These are phyloP conservation scores for Danio tinwini DNA, from an alignment of 2,797 vertebrate genomes.

Conservation along the genomic window DNA sequence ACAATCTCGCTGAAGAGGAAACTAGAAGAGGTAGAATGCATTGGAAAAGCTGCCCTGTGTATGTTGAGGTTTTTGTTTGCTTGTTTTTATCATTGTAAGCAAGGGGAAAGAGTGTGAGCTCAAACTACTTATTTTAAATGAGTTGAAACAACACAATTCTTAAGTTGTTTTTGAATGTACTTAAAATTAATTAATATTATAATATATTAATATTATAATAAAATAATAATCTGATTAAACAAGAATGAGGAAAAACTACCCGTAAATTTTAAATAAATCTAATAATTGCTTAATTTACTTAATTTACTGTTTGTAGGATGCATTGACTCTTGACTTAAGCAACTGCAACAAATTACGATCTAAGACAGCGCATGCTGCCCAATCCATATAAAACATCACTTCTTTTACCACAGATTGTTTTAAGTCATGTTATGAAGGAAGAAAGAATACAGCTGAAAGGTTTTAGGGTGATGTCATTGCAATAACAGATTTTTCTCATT, in stretches of 20 bases:
- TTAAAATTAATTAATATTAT: too few species aligned
- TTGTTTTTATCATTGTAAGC: slow-evolving; percentile 18
- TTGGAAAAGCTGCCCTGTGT: slow-evolving; percentile 42
- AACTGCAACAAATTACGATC: slow-evolving; percentile 21
- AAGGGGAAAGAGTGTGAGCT: slow-evolving; percentile 40
- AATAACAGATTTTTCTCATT: slow-evolving; percentile 40
- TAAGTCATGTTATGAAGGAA: slow-evolving; percentile 32
- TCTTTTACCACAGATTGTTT: slow-evolving; percentile 41
- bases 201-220: too few species aligned
- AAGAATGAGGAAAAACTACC: not conserved
- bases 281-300: not conserved
- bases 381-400: slow-evolving; percentile 25
- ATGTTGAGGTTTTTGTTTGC: slow-evolving; percentile 1
- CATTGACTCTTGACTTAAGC: not conserved
- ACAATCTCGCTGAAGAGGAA: slow-evolving; percentile 57
- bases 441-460: slow-evolving; percentile 34
- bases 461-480: slow-evolving; percentile 39
- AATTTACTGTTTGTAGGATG: not conserved
- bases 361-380: slow-evolving; percentile 47
- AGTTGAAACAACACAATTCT: too few species aligned
- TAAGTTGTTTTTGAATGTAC: too few species aligned
- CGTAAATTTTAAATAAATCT: not conserved
- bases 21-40: slow-evolving; percentile 13
- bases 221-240: not conserved
- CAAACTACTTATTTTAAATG: too few species aligned